Evolutionary conservation across 2,888 invertebrate genomes (phyloP).

Genomic region (Aphelenchoides bicaudatus): DNA sequence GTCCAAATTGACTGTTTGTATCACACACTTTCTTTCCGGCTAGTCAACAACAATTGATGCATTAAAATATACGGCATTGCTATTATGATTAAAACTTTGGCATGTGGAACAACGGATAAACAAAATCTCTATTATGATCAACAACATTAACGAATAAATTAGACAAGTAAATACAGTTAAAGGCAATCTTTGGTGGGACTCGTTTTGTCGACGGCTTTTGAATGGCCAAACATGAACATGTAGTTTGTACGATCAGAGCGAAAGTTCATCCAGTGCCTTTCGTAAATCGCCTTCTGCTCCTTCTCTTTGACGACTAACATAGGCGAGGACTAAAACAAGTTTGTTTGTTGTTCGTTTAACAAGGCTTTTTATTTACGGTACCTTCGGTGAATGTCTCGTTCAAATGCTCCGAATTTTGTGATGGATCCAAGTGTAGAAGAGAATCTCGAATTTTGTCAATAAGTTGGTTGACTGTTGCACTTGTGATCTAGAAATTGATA

Average conservation of each 20-base stretch:
- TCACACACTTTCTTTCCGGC: too few species aligned
- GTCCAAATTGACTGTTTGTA: too few species aligned
- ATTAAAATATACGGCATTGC: too few species aligned
- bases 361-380: neutral
- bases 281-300: neutral
- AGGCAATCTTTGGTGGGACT: too few species aligned
- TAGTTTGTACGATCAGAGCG: too few species aligned
- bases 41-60: too few species aligned
- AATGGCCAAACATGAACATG: too few species aligned
- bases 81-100: too few species aligned
- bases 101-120: too few species aligned
- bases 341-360: neutral
- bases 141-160: too few species aligned
- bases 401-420: conserved; percentile 93
- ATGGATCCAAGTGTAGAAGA: conserved; percentile 84
- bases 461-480: conserved; percentile 71
- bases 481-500: conserved; percentile 67
- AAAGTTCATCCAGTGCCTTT: conserved; percentile 5
- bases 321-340: conserved; percentile 1
- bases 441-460: conserved; percentile 88
- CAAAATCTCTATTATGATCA: too few species aligned
- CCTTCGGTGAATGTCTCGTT: conserved; percentile 78
- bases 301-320: conserved; percentile 4
- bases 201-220: too few species aligned
- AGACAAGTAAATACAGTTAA: neutral